phyloP scores from a whole-genome alignment of 2,797 vertebrate genomes.

The Crocodylus rhombifer region DNA sequence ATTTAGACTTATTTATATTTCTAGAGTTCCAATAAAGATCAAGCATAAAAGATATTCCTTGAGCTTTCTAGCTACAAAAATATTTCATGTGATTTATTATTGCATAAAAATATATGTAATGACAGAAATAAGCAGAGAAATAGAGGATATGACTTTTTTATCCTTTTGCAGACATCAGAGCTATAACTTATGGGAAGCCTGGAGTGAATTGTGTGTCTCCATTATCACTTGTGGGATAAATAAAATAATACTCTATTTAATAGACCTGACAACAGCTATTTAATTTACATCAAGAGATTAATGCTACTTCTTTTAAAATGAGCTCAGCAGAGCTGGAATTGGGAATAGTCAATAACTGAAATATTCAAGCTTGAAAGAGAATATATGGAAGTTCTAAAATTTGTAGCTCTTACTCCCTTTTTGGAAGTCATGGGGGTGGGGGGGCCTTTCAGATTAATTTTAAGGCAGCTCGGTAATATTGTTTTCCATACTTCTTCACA shows the following conservation, averaged over 20 bases:
- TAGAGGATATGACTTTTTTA: constrained; percentile 58
- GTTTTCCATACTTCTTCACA: background rate
- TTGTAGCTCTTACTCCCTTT: background rate
- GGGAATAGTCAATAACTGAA: constrained; percentile 38
- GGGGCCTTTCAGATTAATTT: background rate
- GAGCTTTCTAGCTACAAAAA: constrained; percentile 26
- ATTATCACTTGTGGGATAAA: constrained; percentile 54
- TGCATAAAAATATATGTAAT: constrained; percentile 39
- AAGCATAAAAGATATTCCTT: constrained; percentile 27
- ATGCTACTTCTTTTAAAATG: constrained; percentile 36
- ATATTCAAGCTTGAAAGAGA: constrained; percentile 21
- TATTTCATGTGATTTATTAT: constrained; percentile 63
- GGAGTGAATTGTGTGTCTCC: constrained; percentile 42
- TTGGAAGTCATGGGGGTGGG: background rate
- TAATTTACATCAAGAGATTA: constrained; percentile 63
- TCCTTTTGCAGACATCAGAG: constrained; percentile 50
- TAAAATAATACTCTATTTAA: constrained; percentile 59
- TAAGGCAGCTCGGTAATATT: background rate
- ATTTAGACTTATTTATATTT: constrained; percentile 31
- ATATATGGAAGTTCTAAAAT: background rate
- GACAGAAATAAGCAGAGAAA: constrained; percentile 59
- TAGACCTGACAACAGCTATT: constrained; percentile 57
- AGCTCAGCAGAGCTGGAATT: constrained; percentile 17
- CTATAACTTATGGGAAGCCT: constrained; percentile 16
- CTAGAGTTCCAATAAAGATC: constrained; percentile 45